Evolutionary conservation across 2,113 vertebrate species (phyloP).

Genomic region (Paralichthys olivaceus): DNA sequence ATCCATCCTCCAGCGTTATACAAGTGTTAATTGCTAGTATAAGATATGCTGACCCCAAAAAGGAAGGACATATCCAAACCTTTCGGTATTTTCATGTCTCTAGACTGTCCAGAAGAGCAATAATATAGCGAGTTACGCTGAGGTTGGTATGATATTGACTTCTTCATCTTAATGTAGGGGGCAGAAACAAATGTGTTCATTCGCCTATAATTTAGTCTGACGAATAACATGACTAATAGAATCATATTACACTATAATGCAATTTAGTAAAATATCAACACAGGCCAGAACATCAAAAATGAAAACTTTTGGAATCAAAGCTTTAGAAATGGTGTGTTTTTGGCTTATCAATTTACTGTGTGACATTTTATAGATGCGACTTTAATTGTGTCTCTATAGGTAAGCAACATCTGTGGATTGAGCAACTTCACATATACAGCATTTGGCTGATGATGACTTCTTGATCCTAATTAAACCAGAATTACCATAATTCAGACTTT

Average conservation of each 20-base stretch:
- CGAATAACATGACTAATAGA: not conserved
- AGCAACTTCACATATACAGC: not conserved
- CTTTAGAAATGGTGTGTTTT: not conserved
- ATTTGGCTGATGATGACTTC: not conserved
- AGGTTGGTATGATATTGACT: no score
- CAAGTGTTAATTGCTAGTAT: not conserved
- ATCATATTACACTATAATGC: not conserved
- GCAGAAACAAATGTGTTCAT: no score
- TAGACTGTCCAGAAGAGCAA: not conserved
- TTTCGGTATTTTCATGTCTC: not conserved
- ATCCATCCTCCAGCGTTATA: not conserved
- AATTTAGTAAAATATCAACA: not conserved
- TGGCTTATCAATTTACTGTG: not conserved
- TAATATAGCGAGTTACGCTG: not conserved
- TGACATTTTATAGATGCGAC: not conserved
- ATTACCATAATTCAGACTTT: no score
- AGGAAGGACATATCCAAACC: not conserved
- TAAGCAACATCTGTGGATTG: not conserved
- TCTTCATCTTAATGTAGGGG: no score
- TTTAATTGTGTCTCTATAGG: not conserved
- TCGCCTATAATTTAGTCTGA: no score
- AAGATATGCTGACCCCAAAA: not conserved
- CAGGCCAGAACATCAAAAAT: no score
- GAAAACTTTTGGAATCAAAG: no score
- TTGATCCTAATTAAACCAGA: not conserved